These are phyloP conservation scores for Asteroscopus sphinx DNA, from an alignment of 2,888 invertebrate genomes.

Conservation along the genomic window DNA sequence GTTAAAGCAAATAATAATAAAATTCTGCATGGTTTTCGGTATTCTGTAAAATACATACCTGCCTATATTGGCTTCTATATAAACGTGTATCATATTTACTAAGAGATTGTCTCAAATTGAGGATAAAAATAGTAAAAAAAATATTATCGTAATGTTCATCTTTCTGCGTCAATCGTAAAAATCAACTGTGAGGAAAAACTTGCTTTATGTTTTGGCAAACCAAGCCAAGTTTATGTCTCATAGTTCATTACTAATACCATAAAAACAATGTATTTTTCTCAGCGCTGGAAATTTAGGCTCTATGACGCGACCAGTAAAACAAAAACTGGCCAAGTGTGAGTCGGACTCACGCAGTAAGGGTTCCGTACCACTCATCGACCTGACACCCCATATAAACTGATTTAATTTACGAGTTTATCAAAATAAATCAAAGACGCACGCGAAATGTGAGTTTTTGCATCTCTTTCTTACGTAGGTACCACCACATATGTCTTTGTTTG, in stretches of 20 bases:
- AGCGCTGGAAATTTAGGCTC: slow-evolving; percentile 2
- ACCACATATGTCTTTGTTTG: too few relatives aligned
- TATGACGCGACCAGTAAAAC: background rate
- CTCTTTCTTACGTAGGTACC: too few relatives aligned
- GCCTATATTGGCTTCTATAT: too few relatives aligned
- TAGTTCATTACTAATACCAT: slow-evolving; percentile 35
- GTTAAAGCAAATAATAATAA: too few relatives aligned
- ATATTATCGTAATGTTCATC: slow-evolving; percentile 40
- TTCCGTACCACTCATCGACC: too few relatives aligned
- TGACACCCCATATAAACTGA: too few relatives aligned
- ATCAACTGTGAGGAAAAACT: slow-evolving; percentile 35
- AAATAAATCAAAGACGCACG: too few relatives aligned
- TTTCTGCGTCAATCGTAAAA: slow-evolving; percentile 36
- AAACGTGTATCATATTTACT: background rate
- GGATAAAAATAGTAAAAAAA: slow-evolving; percentile 32
- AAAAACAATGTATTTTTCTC: slow-evolving; percentile 34
- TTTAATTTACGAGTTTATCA: too few relatives aligned
- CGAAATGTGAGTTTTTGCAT: too few relatives aligned
- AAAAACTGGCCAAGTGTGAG: background rate
- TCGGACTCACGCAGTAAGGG: too few relatives aligned
- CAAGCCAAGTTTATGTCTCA: slow-evolving; percentile 33
- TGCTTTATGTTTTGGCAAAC: slow-evolving; percentile 48
- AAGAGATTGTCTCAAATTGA: slow-evolving; percentile 23
- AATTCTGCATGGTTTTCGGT: too few relatives aligned
- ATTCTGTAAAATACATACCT: too few relatives aligned